A percentile compares a stretch with the other conserved stretches of the same genome.
phyloP scores from a whole-genome alignment of 2,888 invertebrate genomes.

The Camponotus fellah region DNA sequence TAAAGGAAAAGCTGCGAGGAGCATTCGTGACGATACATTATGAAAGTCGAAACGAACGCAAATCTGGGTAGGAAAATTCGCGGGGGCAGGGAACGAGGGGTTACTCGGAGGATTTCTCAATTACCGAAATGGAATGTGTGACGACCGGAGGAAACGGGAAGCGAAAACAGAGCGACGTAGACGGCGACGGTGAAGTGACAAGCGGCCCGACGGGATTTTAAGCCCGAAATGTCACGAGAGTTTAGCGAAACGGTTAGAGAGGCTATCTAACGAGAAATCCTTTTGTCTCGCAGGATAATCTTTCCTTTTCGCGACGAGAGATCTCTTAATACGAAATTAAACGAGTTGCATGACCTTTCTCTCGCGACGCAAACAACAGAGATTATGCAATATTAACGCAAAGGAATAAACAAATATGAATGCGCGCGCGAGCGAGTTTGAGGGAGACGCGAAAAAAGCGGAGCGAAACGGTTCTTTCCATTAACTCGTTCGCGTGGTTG shows the following conservation, averaged over 20 bases:
- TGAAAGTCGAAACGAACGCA: conserved; percentile 39
- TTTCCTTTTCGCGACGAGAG: conserved; percentile 62
- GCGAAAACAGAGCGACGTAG: conserved; percentile 10
- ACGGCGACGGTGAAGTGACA: conserved; percentile 71
- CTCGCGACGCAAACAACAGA: background rate
- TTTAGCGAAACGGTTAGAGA: conserved; percentile 76
- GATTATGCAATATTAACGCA: background rate
- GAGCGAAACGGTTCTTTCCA: conserved; percentile 60
- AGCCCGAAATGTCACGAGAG: conserved; percentile 75
- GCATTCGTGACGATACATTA: conserved; percentile 35
- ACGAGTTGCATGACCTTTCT: conserved; percentile 21
- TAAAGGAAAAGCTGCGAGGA: conserved; percentile 39
- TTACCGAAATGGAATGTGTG: conserved; percentile 74
- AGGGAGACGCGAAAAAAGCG: background rate
- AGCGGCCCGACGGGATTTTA: conserved; percentile 75
- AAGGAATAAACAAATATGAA: background rate
- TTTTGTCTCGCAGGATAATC: conserved; percentile 73
- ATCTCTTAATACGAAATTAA: conserved; percentile 69
- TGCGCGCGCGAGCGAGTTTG: background rate
- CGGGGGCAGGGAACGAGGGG: background rate
- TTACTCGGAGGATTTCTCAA: conserved; percentile 73
- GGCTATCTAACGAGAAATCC: conserved; percentile 72
- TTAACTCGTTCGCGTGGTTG: conserved; percentile 62
- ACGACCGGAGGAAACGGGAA: conserved; percentile 58
- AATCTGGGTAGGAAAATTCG: conserved; percentile 56